phyloP scores from a whole-genome alignment of 2,797 vertebrate genomes.

The Halcyon chelicuti region DNA sequence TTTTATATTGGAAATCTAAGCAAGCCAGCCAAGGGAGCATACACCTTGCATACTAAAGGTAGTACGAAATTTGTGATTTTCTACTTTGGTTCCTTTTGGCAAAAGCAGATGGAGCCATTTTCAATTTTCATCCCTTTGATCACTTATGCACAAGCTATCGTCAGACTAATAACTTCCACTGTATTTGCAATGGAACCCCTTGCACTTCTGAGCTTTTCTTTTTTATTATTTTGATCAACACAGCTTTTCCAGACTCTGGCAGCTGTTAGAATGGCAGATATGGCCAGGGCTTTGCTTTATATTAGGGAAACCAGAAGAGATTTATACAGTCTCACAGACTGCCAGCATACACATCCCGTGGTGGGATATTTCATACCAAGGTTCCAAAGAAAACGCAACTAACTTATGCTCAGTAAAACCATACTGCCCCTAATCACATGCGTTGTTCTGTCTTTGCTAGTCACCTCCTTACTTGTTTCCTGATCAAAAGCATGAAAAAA shows the following conservation, averaged over 20 bases:
- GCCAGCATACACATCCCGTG: rapidly evolving
- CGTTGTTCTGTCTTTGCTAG: background rate
- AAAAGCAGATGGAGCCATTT: background rate
- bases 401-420: background rate
- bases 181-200: background rate
- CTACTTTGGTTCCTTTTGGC: background rate
- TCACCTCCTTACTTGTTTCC: background rate
- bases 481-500: background rate
- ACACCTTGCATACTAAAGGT: background rate
- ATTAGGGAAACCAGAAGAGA: background rate
- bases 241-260: background rate
- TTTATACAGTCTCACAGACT: background rate
- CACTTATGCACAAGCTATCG: background rate
- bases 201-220: background rate
- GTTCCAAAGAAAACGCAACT: background rate
- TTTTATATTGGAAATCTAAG: background rate
- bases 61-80: background rate
- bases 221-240: background rate
- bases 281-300: background rate
- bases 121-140: background rate
- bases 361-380: background rate
- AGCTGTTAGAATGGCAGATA: background rate
- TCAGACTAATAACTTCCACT: background rate
- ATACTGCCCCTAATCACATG: background rate
- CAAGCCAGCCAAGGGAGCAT: background rate